Base-by-base conservation (phyloP, 2,113 vertebrate genomes). In the Dendropsophus ebraccatus region DNA sequence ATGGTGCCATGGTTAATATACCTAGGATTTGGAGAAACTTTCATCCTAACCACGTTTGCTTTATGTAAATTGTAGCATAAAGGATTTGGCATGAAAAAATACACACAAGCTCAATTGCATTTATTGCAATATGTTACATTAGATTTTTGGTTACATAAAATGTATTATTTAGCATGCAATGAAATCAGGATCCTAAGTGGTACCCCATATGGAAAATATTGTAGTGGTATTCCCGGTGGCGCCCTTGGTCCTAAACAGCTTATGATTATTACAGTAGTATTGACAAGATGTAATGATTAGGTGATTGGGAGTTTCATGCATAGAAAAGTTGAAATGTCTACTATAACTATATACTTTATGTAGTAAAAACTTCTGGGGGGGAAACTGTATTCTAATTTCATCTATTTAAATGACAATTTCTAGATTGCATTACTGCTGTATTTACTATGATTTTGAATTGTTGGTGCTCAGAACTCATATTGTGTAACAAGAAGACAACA, bases 1-100 rank as follows among this genome's bases (percentile, higher is more conserved):
- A 45, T 28, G 14, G 50, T 84, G 82, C 69, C 69, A 75, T 47
- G 30, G 49, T 56, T 73, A 83, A 70, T 72, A 83, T 70, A 83
- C 81, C 65, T 73, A 56, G 67, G 50, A 83, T 54, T 83, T 2
- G 11, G 19, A 62, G 28, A 81, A 47, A 28, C 78, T 16, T 45
- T 65, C 47, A 25, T 81, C 52, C 58, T 65, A 65, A 81, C 56
- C 35, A 41, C 41, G 37, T 41, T 65, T 81, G 58, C 35, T 65
- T 60, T 47, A 47, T 62, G 78, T 80, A 41, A 80, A 80, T n/a
- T 19, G 45, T 25, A 60, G 37, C 37, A 58, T 11, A 81, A 81
- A 25, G 23, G 23, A 13, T 25, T 62, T 47, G 23, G 58, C 23
- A 9, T 65, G 30, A 81, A 47, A 81, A 65, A 65, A 81, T 81